Evolutionary conservation across 2,797 vertebrate species (phyloP), one percentile per base, ranked within the genome.

Genomic region (Gorsachius magnificus): DNA sequence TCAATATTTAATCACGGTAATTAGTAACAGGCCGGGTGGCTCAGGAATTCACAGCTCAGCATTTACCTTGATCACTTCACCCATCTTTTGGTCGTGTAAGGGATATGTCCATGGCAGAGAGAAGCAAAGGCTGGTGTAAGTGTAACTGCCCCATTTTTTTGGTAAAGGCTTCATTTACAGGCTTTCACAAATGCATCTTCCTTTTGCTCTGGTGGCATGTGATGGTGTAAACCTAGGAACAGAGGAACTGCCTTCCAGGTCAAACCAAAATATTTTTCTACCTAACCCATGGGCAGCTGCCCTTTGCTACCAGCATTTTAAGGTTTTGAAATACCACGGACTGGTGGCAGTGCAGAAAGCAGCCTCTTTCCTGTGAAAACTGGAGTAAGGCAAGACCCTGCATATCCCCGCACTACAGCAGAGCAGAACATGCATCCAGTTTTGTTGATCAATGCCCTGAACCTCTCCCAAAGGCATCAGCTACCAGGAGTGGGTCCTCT

Each of bases 1-100:
- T 97, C 93, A 96, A 96, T 95, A 97, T 95, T 95, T 95, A 90
- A 95, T 94, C 88, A 90, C 21, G 57, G 83, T 88, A 94, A 96
- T 96, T 94, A 94, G 94, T 91, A 95, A 94, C 85, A 91, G 96
- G 83, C 88, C 85, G 80, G 61, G 77, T 88, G 85, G 94, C 86
- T 96, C 92, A 92, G 92, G 93, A 95, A 95, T 96, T 94, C 92
- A 89, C 63, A 94, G 77, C 83, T 97, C 94, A 95, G 95, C 90
- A 61, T 71, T 94, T 86, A 48, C 69, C 46, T 90, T 13, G 0
- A 78, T 86, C 69, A 95, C 88, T 61, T 94, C 89, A 74, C 66
- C 78, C 63, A 11, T 54, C 66, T 82, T 93, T 72, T 31, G 63
- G 58, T 51, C 48, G 25, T 0, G 0, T 29, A 51, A 92, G 36